Evolutionary conservation across 2,113 vertebrate genomes (phyloP).

Genomic region (Struthidea cinerea): DNA sequence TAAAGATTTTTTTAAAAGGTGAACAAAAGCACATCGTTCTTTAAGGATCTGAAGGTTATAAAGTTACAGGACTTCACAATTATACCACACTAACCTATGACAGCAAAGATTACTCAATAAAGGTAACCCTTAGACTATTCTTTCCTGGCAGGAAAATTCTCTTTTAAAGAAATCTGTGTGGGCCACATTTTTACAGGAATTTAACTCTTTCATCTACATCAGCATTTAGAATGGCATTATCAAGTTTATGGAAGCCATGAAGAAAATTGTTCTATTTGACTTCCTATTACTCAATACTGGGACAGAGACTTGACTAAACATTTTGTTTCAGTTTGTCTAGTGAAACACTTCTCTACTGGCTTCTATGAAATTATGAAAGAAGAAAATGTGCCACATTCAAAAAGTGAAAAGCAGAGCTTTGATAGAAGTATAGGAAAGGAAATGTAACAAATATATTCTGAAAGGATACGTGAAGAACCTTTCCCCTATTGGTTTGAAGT

Average conservation of each 20-base stretch:
- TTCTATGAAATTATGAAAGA: neutral
- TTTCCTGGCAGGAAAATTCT: neutral
- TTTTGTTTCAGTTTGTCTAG: neutral
- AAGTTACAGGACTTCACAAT: neutral
- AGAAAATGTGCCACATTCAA: neutral
- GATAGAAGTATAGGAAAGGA: neutral
- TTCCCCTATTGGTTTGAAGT: constrained; percentile 81
- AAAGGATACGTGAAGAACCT: constrained; percentile 88
- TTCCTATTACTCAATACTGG: neutral
- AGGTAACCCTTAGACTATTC: neutral
- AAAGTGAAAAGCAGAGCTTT: neutral
- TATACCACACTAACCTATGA: neutral
- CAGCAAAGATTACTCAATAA: neutral
- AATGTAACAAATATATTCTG: neutral
- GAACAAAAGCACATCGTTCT: neutral
- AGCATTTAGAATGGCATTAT: neutral
- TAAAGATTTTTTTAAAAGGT: neutral
- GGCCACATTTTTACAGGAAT: neutral
- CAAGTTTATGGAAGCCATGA: neutral
- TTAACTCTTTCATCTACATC: neutral
- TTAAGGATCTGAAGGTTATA: neutral
- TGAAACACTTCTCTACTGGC: neutral
- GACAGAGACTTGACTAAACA: neutral
- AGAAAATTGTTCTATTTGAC: neutral
- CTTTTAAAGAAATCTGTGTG: neutral